Percentiles rank a stretch among this genome's conserved stretches.
These are phyloP conservation scores for Cassiopea xamachana DNA, from an alignment of 30 jellyfish, hydroid and myxozoan species.

Conservation along the genomic window DNA sequence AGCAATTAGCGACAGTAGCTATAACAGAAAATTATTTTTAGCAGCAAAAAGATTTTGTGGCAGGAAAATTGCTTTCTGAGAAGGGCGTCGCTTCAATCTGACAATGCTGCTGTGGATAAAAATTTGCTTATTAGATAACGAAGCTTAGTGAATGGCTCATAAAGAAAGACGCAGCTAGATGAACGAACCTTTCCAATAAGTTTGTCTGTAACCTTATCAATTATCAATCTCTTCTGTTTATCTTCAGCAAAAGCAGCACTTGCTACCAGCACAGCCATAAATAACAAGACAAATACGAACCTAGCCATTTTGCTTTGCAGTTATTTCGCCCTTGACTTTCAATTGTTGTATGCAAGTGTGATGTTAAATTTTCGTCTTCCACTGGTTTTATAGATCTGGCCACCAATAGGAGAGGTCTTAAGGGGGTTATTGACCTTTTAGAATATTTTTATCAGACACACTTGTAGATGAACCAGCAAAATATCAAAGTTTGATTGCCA, in stretches of 20 bases:
- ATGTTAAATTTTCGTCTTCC: neutral
- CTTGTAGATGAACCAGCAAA: neutral
- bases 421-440: neutral
- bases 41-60: too few relatives aligned
- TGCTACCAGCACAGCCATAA: constrained; percentile 17
- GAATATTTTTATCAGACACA: neutral
- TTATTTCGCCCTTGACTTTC: too few relatives aligned
- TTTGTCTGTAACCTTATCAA: constrained; percentile 26
- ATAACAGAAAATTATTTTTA: too few relatives aligned
- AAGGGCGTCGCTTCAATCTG: too few relatives aligned
- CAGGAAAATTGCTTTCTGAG: too few relatives aligned
- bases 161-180: neutral
- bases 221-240: constrained; percentile 43
- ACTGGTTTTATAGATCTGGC: neutral
- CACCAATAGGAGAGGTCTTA: neutral
- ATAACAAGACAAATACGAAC: constrained; percentile 7
- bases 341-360: too few relatives aligned
- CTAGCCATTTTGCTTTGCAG: constrained; percentile 50
- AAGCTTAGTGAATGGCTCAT: neutral
- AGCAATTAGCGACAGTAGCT: too few relatives aligned
- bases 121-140: neutral
- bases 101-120: too few relatives aligned
- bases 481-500: neutral
- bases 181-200: constrained; percentile 54
- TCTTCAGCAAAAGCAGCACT: constrained; percentile 16